A percentile compares a stretch with the other conserved stretches of the same genome.
Evolutionary conservation across 2,797 vertebrate genomes (phyloP).

Genomic region (Poecilia picta): DNA sequence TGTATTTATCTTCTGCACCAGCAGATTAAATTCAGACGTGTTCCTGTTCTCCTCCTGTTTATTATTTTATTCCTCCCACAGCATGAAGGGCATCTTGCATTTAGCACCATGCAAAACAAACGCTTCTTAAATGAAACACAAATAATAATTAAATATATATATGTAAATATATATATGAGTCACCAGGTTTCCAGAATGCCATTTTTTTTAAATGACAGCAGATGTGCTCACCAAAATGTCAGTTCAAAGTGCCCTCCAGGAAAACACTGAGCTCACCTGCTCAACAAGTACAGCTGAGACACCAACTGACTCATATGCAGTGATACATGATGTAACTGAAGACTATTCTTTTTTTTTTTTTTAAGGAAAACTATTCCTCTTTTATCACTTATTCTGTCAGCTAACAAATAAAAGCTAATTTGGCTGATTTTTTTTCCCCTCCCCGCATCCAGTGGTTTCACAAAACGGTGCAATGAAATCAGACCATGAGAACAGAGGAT

Average conservation of each 20-base stretch:
- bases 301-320: neutral
- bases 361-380: neutral
- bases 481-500: neutral
- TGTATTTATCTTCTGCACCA: neutral
- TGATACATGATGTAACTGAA: neutral
- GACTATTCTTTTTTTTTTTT: neutral
- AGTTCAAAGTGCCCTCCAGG: conserved; percentile 50
- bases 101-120: conserved; percentile 6
- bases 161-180: neutral
- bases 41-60: neutral
- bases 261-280: conserved; percentile 14
- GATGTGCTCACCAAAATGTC: conserved; percentile 2
- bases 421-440: neutral
- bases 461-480: neutral
- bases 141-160: neutral
- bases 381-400: conserved; percentile 4
- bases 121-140: neutral
- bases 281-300: conserved; percentile 1
- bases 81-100: conserved; percentile 50
- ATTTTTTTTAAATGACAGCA: neutral
- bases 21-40: neutral
- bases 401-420: neutral
- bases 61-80: conserved; percentile 17
- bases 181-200: neutral
- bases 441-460: neutral